phyloP scores from a whole-genome alignment of 1,140 invertebrate genomes.

The Periplaneta americana region DNA sequence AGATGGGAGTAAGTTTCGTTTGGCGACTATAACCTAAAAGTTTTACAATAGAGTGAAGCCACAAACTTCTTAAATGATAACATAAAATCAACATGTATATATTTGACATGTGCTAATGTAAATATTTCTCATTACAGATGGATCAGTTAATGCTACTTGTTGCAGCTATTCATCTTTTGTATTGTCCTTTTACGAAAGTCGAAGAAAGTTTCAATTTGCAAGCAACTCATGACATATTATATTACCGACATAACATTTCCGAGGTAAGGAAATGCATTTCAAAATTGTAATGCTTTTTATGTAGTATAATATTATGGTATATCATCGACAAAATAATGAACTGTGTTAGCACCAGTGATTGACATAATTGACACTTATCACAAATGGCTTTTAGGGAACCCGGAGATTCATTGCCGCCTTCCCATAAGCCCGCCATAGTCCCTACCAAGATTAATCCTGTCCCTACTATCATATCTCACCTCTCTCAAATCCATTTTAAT shows the following conservation, averaged over 20 bases:
- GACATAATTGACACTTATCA: no score
- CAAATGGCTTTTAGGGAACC: no score
- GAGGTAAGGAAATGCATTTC: constrained; percentile 74
- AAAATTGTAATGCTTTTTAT: no score
- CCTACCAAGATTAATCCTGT: no score
- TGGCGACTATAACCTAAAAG: background rate
- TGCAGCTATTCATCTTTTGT: constrained; percentile 69
- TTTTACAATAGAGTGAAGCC: background rate
- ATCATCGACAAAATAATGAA: no score
- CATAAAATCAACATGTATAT: background rate
- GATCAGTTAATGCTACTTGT: constrained; percentile 46
- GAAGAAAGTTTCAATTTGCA: constrained; percentile 99
- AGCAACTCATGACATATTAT: constrained; percentile 95
- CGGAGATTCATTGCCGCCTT: no score
- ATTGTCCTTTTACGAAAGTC: constrained; percentile 97
- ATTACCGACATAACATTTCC: constrained; percentile 75
- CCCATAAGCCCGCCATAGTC: no score
- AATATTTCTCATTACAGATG: constrained; percentile 3
- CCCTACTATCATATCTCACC: no score
- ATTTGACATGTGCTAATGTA: background rate
- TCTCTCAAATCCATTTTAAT: no score
- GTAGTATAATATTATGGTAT: no score
- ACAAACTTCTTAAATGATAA: background rate
- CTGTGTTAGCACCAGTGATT: no score
- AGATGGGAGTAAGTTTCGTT: background rate